These are phyloP conservation scores for Melanostigma gelatinosum DNA, from an alignment of 2,113 vertebrate species.

Conservation along the genomic window DNA sequence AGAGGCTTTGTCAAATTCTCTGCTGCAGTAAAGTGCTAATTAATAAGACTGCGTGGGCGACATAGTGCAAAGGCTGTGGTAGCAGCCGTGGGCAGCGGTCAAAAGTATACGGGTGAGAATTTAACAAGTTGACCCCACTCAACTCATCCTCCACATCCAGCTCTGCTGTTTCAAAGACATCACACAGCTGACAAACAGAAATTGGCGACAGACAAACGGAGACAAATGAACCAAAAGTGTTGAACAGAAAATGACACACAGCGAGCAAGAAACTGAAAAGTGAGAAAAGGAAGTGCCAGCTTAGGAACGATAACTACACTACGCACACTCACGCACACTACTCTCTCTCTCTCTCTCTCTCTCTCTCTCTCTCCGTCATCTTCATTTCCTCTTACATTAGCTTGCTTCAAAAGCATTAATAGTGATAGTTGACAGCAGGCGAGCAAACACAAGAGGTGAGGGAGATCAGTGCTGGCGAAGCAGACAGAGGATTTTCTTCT, in stretches of 20 bases:
- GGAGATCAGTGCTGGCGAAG: background rate
- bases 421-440: conserved; percentile 57
- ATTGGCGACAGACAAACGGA: background rate
- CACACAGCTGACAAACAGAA: background rate
- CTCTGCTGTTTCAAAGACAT: background rate
- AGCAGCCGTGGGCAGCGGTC: background rate
- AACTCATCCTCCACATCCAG: background rate
- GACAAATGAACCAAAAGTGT: conserved; percentile 15
- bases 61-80: background rate
- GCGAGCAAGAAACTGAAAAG: conserved; percentile 23
- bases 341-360: conserved; percentile 25
- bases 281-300: conserved; percentile 72
- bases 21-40: background rate
- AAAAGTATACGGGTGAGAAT: background rate
- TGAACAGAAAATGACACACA: conserved; percentile 2
- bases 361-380: conserved; percentile 46
- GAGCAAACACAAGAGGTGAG: conserved; percentile 24
- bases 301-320: conserved; percentile 41
- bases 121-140: background rate
- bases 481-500: background rate
- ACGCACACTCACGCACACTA: conserved; percentile 14
- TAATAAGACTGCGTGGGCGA: background rate
- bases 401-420: conserved; percentile 54
- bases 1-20: background rate
- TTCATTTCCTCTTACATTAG: conserved; percentile 74